Percentiles rank a stretch among this genome's conserved stretches.
These are phyloP conservation scores for Nettapus auritus DNA, from an alignment of 2,113 vertebrate species.

Conservation along the genomic window DNA sequence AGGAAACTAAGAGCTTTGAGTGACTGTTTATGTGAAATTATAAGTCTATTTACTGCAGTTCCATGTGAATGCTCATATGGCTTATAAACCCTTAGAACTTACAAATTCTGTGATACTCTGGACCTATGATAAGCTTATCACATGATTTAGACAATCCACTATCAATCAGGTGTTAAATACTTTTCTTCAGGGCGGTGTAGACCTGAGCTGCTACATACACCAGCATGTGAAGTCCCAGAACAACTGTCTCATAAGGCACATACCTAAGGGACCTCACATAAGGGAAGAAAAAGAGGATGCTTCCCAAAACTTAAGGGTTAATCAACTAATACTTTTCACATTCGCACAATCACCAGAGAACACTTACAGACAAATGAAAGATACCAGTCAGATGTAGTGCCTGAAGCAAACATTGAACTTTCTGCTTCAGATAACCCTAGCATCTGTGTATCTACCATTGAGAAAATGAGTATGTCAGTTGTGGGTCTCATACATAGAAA, in stretches of 20 bases:
- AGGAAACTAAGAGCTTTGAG: not conserved
- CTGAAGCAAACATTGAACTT: slow-evolving; percentile 60
- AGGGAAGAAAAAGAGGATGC: not conserved
- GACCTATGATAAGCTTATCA: not conserved
- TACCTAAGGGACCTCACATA: not conserved
- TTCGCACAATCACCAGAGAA: not conserved
- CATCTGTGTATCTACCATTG: slow-evolving; percentile 29
- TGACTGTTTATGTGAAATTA: not conserved
- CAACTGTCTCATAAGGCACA: not conserved
- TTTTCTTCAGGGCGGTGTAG: not conserved
- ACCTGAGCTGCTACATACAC: not conserved
- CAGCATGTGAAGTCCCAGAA: not conserved
- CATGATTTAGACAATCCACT: not conserved
- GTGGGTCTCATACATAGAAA: not conserved
- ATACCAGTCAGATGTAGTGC: slow-evolving; percentile 60
- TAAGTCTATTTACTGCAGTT: not conserved
- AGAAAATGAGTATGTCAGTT: slow-evolving; percentile 34
- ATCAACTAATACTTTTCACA: not conserved
- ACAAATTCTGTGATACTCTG: not conserved
- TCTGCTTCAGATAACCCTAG: slow-evolving; percentile 43
- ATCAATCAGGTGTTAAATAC: not conserved
- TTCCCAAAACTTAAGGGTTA: slow-evolving; percentile 23
- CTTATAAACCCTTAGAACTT: not conserved
- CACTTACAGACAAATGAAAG: slow-evolving; percentile 38
- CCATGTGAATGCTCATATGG: not conserved